Conservation (phyloP, 1,140 invertebrate species). For the Aethina tumida region DNA sequence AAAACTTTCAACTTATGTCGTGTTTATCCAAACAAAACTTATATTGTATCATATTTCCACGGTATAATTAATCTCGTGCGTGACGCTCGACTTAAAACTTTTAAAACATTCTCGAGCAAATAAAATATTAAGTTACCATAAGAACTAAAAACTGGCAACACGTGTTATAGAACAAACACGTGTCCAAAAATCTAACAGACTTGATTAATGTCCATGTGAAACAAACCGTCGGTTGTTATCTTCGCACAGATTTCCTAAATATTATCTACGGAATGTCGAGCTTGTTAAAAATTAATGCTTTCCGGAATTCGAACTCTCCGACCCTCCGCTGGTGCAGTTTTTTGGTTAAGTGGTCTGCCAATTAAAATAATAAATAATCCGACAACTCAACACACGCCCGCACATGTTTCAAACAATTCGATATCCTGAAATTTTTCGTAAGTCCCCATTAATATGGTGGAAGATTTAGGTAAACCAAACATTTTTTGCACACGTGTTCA, state of each 20-base stretch:
- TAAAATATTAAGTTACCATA: slow-evolving; percentile 14
- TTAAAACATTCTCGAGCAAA: no score
- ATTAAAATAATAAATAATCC: slow-evolving; percentile 8
- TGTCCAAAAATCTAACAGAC: slow-evolving; percentile 19
- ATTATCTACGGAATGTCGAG: slow-evolving; percentile 11
- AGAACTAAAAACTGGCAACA: slow-evolving; percentile 11
- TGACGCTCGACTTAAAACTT: no score
- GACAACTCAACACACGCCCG: no score
- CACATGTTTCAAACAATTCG: no score
- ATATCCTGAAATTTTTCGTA: no score
- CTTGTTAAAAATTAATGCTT: slow-evolving; percentile 17
- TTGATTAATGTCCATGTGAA: slow-evolving; percentile 19
- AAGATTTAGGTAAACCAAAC: no score
- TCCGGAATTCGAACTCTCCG: slow-evolving; percentile 4
- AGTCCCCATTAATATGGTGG: no score
- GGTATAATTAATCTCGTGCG: no score
- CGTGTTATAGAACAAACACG: slow-evolving; percentile 21
- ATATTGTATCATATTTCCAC: no score
- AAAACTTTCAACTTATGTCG: no score
- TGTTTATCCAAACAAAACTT: no score
- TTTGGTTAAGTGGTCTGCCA: slow-evolving; percentile 7
- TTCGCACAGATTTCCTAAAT: not conserved
- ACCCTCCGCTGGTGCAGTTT: not conserved
- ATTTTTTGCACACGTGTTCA: no score
- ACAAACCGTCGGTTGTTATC: slow-evolving; percentile 19